Evolutionary conservation across 1,140 invertebrate species (phyloP).

Genomic region (Hylyphantes graminicola): DNA sequence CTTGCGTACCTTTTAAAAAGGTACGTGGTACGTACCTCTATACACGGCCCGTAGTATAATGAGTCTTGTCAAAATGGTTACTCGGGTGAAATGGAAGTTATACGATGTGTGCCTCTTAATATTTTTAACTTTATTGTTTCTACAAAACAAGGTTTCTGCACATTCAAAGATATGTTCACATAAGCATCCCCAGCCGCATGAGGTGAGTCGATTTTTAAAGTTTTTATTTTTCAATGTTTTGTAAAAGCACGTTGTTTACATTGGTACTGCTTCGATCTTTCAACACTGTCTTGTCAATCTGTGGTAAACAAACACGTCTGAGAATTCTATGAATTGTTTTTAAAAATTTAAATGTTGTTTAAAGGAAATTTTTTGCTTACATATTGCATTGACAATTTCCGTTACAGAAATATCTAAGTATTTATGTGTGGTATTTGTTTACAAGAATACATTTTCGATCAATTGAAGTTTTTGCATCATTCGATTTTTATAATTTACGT

Average conservation of each 20-base stretch:
- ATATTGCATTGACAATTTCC: no score
- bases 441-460: no score
- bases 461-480: no score
- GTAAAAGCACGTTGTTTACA: constrained; percentile 52
- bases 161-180: constrained; percentile 44
- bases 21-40: no score
- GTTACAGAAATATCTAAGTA: no score
- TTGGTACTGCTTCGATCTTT: constrained; percentile 23
- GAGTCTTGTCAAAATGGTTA: constrained; percentile 59
- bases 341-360: no score
- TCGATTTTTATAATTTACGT: no score
- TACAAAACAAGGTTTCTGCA: constrained; percentile 20
- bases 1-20: no score
- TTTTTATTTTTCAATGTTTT: background rate
- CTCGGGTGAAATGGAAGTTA: constrained; percentile 52
- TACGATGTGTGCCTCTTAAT: constrained; percentile 33
- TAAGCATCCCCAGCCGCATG: constrained; percentile 50
- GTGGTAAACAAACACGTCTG: constrained; percentile 36
- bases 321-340: background rate
- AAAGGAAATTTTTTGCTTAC: no score
- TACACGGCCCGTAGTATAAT: constrained; percentile 53
- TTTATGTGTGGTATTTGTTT: no score
- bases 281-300: constrained; percentile 1
- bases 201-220: constrained; percentile 35
- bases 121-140: constrained; percentile 40